Base-by-base conservation (phyloP, 2,888 invertebrate genomes). In the Agapostemon virescens region DNA sequence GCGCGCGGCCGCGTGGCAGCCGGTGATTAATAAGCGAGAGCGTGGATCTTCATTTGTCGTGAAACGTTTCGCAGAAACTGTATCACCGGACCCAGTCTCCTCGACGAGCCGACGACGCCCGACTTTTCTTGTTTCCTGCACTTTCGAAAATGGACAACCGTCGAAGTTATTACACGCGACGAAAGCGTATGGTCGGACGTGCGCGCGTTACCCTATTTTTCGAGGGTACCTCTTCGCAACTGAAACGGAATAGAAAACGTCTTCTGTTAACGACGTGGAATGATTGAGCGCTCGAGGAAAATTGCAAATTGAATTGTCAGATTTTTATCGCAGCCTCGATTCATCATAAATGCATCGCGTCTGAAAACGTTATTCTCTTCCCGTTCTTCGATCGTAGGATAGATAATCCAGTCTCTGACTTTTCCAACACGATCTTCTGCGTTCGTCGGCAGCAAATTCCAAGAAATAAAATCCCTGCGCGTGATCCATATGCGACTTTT, bases 21-120 rank as follows among this genome's bases (percentile, higher is more conserved):
- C 61, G 23, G 77, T 79, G 72, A 83, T 83, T 74, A 78, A 83
- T 79, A 85, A 81, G 78, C 61, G 83, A 83, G 69, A 74, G 70
- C 73, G 40, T 17, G 66, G 71, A 66, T 82, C 61, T 66, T 61
- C 69, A 76, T 79, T 75, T 72, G 71, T 64, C 68, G 52, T 36
- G 38, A 23, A 49, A 11, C 15, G 23, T 74, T 42, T 40, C 64
- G 26, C 15, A 52, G 17, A 42, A 49, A 73, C 66, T n/a, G 70
- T 74, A 70, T 74, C 73, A 52, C 9, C 58, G 38, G 30, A n/a
- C n/a, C 64, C 17, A 30, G 38, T 42, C 36, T 58, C 23, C 66
- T 49, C 20, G n/a, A n/a, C n/a, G 9, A n/a, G 49, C 49, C 49
- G n/a, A 1, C 11, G n/a, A 33, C 33, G 38, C 52, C 45, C 30